phyloP scores from a whole-genome alignment of 1,140 invertebrate genomes.

The Capitella teleta region DNA sequence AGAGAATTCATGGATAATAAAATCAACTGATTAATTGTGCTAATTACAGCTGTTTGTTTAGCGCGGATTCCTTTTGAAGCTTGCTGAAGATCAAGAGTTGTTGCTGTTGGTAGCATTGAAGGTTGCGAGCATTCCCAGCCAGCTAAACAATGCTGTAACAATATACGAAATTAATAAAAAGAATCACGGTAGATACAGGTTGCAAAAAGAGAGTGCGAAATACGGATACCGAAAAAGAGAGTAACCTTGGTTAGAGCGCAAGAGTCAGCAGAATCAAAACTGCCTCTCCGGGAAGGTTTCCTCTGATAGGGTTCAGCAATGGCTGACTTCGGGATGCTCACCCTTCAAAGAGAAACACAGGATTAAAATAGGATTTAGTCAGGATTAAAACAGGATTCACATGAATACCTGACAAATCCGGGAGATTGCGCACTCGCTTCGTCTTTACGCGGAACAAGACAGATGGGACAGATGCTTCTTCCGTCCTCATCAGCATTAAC shows the following conservation, averaged over 20 bases:
- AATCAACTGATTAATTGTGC: too few species aligned
- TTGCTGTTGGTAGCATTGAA: conserved; percentile 1
- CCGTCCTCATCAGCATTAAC: conserved; percentile 7
- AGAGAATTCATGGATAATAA: too few species aligned
- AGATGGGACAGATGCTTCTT: conserved; percentile 5
- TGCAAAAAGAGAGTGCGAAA: neutral
- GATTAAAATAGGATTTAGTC: neutral
- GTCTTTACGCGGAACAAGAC: neutral
- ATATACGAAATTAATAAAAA: neutral
- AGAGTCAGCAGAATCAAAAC: conserved; percentile 7
- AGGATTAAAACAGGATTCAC: neutral
- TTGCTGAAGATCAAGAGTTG: conserved; percentile 5
- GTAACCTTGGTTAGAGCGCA: conserved; percentile 8
- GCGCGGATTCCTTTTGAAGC: too few species aligned
- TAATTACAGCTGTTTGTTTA: too few species aligned
- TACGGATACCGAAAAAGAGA: neutral
- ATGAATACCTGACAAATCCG: conserved; percentile 9
- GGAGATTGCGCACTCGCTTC: conserved; percentile 1
- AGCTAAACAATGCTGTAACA: conserved; percentile 5
- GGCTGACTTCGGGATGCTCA: conserved; percentile 6
- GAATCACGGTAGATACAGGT: neutral
- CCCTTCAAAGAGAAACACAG: neutral
- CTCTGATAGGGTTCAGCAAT: neutral
- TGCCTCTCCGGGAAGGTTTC: conserved; percentile 4
- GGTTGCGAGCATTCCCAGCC: conserved; percentile 5